These are phyloP conservation scores for Formica exsecta DNA, from an alignment of 1,140 invertebrate species.

Conservation along the genomic window DNA sequence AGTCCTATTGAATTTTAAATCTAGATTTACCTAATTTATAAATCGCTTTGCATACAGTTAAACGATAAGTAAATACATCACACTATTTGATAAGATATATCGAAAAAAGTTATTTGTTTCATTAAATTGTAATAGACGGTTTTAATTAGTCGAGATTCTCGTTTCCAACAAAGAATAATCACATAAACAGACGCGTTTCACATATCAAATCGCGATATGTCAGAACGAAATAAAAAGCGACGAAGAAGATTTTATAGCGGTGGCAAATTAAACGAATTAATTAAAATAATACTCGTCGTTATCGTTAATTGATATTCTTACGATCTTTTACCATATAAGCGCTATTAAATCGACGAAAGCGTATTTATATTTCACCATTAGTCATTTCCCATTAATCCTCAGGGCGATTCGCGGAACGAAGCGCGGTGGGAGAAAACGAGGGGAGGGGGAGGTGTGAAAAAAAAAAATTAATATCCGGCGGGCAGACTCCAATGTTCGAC, in stretches of 20 bases:
- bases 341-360: constrained; percentile 32
- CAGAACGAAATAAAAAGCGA: background rate
- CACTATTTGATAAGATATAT: background rate
- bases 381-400: constrained; percentile 41
- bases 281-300: constrained; percentile 35
- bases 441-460: background rate
- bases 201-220: background rate
- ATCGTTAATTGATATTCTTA: constrained; percentile 35
- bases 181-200: constrained; percentile 3
- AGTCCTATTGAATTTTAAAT: background rate
- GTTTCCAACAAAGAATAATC: background rate
- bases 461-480: constrained; percentile 47
- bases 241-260: background rate
- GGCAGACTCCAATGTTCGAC: background rate
- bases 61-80: background rate
- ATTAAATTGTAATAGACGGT: background rate
- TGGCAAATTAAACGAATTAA: constrained; percentile 30
- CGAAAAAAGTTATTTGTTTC: background rate
- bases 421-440: background rate
- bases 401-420: background rate
- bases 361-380: constrained; percentile 50
- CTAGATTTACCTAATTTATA: background rate
- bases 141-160: background rate
- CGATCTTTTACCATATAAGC: background rate
- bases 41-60: background rate